Evolutionary conservation across 2,113 vertebrate genomes (phyloP).

Genomic region (Phylloscopus whistleri): DNA sequence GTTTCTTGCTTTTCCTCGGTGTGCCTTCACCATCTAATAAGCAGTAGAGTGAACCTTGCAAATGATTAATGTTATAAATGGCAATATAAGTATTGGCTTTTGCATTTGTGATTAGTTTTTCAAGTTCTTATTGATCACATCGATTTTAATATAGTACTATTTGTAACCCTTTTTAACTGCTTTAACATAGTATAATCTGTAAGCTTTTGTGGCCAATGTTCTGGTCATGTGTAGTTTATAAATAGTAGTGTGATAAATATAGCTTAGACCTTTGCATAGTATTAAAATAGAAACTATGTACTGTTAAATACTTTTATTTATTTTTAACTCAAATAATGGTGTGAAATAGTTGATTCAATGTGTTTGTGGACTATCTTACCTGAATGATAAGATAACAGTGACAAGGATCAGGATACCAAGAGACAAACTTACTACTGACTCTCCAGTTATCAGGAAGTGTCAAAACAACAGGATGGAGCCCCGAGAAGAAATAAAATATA

Average conservation of each 20-base stretch:
- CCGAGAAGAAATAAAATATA: background rate
- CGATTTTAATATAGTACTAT: background rate
- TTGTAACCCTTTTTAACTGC: background rate
- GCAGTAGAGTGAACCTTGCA: background rate
- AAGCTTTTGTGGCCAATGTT: background rate
- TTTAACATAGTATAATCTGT: background rate
- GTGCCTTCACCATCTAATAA: background rate
- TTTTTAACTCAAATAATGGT: background rate
- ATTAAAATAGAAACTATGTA: background rate
- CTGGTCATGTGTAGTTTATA: background rate
- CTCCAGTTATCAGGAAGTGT: background rate
- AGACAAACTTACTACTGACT: background rate
- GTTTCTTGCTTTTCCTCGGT: background rate
- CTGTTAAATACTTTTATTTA: background rate
- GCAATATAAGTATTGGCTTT: background rate
- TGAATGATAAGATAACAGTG: background rate
- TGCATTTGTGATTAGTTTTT: background rate
- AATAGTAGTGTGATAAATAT: background rate
- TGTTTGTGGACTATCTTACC: background rate
- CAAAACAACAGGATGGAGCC: background rate
- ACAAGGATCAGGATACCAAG: background rate
- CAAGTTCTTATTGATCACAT: background rate
- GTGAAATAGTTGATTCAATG: no score
- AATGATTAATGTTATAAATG: background rate
- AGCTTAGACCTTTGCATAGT: no score